These are phyloP conservation scores for Apamea crenata DNA, from an alignment of 2,888 invertebrate genomes.

Conservation along the genomic window DNA sequence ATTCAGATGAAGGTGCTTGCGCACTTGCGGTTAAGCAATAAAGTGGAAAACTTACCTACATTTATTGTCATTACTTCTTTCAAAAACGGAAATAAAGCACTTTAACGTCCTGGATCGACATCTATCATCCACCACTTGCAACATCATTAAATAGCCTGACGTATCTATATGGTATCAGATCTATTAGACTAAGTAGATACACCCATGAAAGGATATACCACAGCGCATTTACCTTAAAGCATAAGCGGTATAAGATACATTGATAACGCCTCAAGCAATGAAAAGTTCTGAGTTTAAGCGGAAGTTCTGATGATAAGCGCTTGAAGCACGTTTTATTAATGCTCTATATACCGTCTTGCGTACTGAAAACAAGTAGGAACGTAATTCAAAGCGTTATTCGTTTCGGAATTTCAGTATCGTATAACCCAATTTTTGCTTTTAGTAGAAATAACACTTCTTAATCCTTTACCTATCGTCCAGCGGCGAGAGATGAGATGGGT, in stretches of 20 bases:
- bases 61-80: background rate
- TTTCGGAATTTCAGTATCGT: background rate
- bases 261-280: background rate
- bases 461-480: background rate
- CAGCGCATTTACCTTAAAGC: background rate
- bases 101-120: too few relatives aligned
- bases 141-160: too few relatives aligned
- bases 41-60: too few relatives aligned
- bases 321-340: constrained; percentile 19
- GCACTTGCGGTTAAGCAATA: background rate
- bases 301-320: constrained; percentile 18
- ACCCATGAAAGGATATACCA: background rate
- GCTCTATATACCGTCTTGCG: background rate
- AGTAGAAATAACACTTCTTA: background rate
- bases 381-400: background rate
- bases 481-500: background rate
- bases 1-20: background rate
- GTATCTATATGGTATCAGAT: background rate
- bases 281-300: constrained; percentile 2
- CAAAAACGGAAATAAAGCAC: too few relatives aligned
- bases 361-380: background rate
- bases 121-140: too few relatives aligned
- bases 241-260: background rate
- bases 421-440: background rate
- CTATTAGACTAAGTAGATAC: background rate